These are phyloP conservation scores for Alouatta palliata DNA, from an alignment of 2,113 vertebrate species.

Conservation along the genomic window DNA sequence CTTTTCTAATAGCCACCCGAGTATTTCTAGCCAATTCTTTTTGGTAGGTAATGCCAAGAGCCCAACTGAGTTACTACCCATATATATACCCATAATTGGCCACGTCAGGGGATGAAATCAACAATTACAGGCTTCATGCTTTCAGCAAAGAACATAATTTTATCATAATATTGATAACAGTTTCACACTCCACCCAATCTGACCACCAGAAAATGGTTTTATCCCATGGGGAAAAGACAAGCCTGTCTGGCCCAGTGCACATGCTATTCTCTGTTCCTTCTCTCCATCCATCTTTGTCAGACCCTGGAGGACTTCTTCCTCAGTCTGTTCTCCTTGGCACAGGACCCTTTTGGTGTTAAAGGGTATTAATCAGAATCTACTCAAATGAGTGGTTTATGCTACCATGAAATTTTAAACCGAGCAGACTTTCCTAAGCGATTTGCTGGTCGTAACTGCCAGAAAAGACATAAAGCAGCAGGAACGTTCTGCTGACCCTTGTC, in stretches of 20 bases:
- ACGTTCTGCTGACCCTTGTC: neutral
- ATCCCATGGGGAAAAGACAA: neutral
- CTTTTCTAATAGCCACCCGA: neutral
- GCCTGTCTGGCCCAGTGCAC: neutral
- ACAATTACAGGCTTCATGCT: constrained; percentile 49
- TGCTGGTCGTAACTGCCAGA: constrained; percentile 11
- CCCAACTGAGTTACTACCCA: neutral
- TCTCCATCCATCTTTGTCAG: neutral
- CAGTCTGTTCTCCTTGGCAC: neutral
- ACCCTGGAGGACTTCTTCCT: neutral
- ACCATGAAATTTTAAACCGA: constrained; percentile 43
- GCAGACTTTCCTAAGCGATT: constrained; percentile 27
- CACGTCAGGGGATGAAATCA: constrained; percentile 61
- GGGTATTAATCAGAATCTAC: constrained; percentile 12
- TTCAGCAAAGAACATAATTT: constrained; percentile 55
- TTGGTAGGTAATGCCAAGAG: neutral
- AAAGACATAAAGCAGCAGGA: neutral
- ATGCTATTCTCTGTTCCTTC: neutral
- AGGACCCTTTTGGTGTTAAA: neutral
- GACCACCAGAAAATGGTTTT: constrained; percentile 23
- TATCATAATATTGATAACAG: constrained; percentile 56
- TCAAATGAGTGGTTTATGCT: constrained; percentile 1
- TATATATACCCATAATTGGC: neutral
- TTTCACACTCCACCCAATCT: neutral
- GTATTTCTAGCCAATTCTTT: neutral